Conservation (phyloP, 2,797 vertebrate species). For the Neosilurus hyrtlii region DNA sequence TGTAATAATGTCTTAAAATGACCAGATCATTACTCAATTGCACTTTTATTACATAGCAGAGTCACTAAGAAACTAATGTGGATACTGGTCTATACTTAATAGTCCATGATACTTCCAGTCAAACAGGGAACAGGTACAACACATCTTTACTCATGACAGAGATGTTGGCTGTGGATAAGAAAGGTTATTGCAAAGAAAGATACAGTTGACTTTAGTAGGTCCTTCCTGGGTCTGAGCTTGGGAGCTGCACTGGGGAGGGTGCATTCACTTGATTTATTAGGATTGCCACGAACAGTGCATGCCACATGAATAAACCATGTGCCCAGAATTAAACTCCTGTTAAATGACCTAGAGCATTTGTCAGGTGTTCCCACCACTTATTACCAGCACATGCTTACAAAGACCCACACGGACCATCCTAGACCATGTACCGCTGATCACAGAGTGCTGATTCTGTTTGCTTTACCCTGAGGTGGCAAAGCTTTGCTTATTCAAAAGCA, state of each 20-base stretch:
- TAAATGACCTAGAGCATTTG: conserved; percentile 73
- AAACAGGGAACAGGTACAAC: conserved; percentile 45
- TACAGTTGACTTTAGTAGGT: conserved; percentile 77
- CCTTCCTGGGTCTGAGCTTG: conserved; percentile 61
- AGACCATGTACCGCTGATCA: conserved; percentile 56
- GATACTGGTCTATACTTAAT: background rate
- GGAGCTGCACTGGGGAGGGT: conserved; percentile 65
- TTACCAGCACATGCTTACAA: conserved; percentile 37
- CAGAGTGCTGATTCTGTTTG: conserved; percentile 34
- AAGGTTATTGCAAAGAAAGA: conserved; percentile 79
- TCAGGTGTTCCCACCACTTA: conserved; percentile 63
- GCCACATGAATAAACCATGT: conserved; percentile 80
- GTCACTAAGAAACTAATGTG: background rate
- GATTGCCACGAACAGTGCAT: conserved; percentile 72
- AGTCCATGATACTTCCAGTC: background rate
- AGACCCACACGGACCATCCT: conserved; percentile 52
- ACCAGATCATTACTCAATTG: background rate
- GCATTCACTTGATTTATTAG: conserved; percentile 79
- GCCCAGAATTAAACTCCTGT: conserved; percentile 74
- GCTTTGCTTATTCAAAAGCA: conserved; percentile 18
- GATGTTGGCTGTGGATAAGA: conserved; percentile 66
- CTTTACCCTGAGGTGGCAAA: conserved; percentile 25
- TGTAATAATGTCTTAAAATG: background rate
- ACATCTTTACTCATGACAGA: conserved; percentile 42
- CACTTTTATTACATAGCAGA: background rate